Percentiles rank a stretch among this genome's conserved stretches.
Evolutionary conservation across 1,140 invertebrate species (phyloP).

Genomic region (Bombus picipes): DNA sequence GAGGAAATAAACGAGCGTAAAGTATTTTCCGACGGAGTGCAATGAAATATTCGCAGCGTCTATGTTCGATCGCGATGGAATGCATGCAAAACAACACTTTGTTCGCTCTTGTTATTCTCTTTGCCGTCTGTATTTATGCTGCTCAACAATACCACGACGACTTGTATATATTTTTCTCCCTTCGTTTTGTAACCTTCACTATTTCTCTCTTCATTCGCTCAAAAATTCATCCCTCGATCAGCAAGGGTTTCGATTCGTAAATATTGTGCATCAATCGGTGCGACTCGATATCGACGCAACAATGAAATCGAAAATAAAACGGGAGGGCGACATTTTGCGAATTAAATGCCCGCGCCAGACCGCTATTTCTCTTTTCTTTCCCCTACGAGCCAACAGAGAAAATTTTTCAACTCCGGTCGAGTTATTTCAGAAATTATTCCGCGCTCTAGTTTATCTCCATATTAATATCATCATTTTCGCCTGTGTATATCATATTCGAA

Average conservation of each 20-base stretch:
- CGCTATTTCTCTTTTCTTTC: too few species aligned
- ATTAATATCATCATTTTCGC: too few species aligned
- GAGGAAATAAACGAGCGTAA: conserved; percentile 33
- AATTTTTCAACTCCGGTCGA: too few species aligned
- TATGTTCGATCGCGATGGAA: conserved; percentile 37
- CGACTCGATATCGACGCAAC: neutral
- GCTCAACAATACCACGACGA: conserved; percentile 24
- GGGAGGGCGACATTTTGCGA: too few species aligned
- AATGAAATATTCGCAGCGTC: conserved; percentile 38
- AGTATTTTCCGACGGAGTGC: conserved; percentile 33
- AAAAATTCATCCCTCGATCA: neutral
- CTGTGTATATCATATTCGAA: too few species aligned
- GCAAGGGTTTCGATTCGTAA: neutral
- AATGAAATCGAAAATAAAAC: neutral
- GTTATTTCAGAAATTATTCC: too few species aligned
- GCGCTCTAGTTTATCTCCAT: too few species aligned
- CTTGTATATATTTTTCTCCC: neutral
- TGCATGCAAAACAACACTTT: conserved; percentile 40
- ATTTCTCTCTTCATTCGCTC: neutral
- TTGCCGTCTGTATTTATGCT: conserved; percentile 10
- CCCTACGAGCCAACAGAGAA: too few species aligned
- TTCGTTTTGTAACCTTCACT: too few species aligned
- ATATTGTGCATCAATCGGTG: neutral
- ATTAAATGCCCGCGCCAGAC: too few species aligned
- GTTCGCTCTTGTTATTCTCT: conserved; percentile 23